phyloP scores from a whole-genome alignment of 23 tunicate genomes.

The Styela plicata region DNA sequence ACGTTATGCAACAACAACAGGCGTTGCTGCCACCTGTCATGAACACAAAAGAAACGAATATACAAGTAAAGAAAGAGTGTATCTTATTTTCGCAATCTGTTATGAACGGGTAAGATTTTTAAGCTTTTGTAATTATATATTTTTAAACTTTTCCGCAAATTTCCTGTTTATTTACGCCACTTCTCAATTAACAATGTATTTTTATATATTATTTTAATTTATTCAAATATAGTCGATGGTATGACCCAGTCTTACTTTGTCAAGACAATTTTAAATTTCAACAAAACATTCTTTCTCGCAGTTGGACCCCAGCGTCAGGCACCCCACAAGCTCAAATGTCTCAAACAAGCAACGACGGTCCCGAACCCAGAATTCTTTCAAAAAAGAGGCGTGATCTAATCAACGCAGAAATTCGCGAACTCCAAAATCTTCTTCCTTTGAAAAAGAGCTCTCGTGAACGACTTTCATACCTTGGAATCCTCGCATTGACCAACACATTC shows the following conservation, averaged over 20 bases:
- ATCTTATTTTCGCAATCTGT: constrained; percentile 83
- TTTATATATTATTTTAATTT: background rate
- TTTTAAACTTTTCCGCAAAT: background rate
- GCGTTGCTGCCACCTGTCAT: constrained; percentile 65
- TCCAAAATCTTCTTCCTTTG: constrained; percentile 91
- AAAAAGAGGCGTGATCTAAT: constrained; percentile 89
- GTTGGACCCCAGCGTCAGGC: constrained; percentile 27
- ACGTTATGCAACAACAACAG: constrained; percentile 85
- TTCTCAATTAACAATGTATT: too few relatives aligned
- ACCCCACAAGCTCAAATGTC: constrained; percentile 26
- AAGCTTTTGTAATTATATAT: background rate
- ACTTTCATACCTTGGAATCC: constrained; percentile 86
- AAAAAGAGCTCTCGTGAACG: constrained; percentile 92
- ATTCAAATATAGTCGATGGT: background rate
- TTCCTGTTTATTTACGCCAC: too few relatives aligned
- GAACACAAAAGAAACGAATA: constrained; percentile 61
- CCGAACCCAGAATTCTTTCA: constrained; percentile 89
- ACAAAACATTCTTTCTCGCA: background rate
- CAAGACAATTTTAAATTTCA: too few relatives aligned
- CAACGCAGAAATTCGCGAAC: constrained; percentile 92
- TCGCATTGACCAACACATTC: constrained; percentile 94
- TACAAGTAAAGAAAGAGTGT: constrained; percentile 86
- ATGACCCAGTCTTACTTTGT: background rate
- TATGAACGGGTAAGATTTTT: constrained; percentile 85
- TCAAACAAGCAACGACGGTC: constrained; percentile 53